phyloP scores from a whole-genome alignment of 2,888 invertebrate species.

The Acutogordius australiensis region DNA sequence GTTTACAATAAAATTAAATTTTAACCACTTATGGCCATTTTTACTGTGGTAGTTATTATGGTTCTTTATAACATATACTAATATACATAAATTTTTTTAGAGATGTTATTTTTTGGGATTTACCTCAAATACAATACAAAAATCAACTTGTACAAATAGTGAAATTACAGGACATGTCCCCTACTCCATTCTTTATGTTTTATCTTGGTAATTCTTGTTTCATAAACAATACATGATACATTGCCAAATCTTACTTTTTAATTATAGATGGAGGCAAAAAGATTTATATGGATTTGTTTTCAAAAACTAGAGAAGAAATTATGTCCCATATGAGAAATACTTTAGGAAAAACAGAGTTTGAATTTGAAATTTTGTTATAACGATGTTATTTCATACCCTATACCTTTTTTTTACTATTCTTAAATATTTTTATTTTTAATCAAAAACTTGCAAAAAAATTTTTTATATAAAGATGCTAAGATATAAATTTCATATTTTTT shows the following conservation, averaged over 20 bases:
- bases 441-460: too few species aligned
- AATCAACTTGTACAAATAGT: slow-evolving; percentile 8
- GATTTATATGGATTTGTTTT: slow-evolving; percentile 6
- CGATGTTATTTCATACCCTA: neutral
- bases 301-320: slow-evolving; percentile 8
- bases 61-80: neutral
- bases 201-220: neutral
- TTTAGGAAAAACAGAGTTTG: neutral
- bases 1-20: too few species aligned
- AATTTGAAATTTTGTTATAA: too few species aligned
- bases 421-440: too few species aligned
- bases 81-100: neutral
- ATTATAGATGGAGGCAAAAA: neutral
- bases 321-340: neutral
- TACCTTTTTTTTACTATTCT: neutral
- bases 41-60: too few species aligned
- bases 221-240: too few species aligned
- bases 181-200: slow-evolving; percentile 6
- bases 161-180: neutral
- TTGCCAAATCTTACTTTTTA: too few species aligned
- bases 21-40: too few species aligned
- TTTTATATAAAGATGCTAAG: too few species aligned
- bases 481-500: too few species aligned
- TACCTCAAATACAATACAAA: slow-evolving; percentile 10
- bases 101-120: slow-evolving; percentile 11